Evolutionary conservation across 2,113 vertebrate genomes (phyloP).

Genomic region (Gambusia affinis): DNA sequence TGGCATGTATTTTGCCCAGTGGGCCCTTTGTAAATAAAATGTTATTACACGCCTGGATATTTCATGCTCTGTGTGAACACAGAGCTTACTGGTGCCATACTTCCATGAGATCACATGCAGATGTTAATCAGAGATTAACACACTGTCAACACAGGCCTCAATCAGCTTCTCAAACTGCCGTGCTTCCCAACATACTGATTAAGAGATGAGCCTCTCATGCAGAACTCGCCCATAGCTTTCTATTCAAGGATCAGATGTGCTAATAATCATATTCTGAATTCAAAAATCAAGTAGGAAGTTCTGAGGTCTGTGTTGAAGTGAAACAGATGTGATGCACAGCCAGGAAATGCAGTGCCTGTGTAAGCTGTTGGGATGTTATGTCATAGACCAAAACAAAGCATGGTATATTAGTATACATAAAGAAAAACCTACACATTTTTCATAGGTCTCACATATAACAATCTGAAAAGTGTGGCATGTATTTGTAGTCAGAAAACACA

Average conservation of each 20-base stretch:
- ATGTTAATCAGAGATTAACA: conserved; percentile 80
- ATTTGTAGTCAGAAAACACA: background rate
- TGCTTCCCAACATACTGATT: conserved; percentile 73
- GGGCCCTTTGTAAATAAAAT: conserved; percentile 80
- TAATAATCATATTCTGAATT: conserved; percentile 70
- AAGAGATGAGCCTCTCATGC: conserved; percentile 69
- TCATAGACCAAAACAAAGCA: background rate
- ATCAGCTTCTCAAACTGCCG: conserved; percentile 70
- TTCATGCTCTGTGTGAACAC: conserved; percentile 71
- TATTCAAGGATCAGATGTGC: conserved; percentile 58
- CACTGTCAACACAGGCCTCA: conserved; percentile 72
- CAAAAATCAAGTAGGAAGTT: conserved; percentile 45
- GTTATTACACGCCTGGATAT: conserved; percentile 78
- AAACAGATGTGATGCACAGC: conserved; percentile 42
- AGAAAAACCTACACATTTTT: background rate
- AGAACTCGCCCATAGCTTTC: conserved; percentile 63
- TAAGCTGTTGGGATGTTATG: background rate
- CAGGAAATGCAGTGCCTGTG: background rate
- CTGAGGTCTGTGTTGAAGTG: conserved; percentile 47
- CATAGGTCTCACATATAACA: background rate
- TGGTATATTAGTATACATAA: background rate
- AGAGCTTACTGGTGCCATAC: conserved; percentile 70
- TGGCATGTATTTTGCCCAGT: conserved; percentile 71
- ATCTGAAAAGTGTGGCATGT: background rate
- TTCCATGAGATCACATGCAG: conserved; percentile 73